Conservation (phyloP, 2,888 invertebrate genomes). For the Sialis lutaria region DNA sequence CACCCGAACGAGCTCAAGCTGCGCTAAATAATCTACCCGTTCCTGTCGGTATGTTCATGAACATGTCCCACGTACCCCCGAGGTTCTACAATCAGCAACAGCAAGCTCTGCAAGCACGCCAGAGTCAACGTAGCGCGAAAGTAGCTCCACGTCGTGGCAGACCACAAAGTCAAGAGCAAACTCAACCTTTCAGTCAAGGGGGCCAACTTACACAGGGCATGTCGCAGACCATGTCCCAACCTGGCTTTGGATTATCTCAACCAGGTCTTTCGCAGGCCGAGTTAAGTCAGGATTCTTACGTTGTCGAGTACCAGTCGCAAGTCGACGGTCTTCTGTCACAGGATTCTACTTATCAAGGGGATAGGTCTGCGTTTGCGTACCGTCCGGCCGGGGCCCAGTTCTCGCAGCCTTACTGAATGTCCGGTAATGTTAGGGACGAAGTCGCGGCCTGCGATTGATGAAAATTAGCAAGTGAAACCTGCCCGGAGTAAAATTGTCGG, state of each 20-base stretch:
- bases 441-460: constrained; percentile 21
- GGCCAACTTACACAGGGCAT: constrained; percentile 59
- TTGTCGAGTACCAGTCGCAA: constrained; percentile 80
- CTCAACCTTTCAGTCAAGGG: constrained; percentile 40
- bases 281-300: constrained; percentile 64
- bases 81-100: constrained; percentile 60
- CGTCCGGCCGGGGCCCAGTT: constrained; percentile 40
- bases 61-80: constrained; percentile 64
- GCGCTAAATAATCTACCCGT: constrained; percentile 72
- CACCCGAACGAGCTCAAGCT: constrained; percentile 62
- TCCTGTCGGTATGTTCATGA: constrained; percentile 88
- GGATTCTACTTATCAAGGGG: constrained; percentile 70
- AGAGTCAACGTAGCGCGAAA: constrained; percentile 24
- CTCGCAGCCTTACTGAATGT: constrained; percentile 47
- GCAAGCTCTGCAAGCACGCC: constrained; percentile 42
- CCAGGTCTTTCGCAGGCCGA: constrained; percentile 56
- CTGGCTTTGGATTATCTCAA: constrained; percentile 46
- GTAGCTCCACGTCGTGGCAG: constrained; percentile 2
- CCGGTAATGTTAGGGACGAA: constrained; percentile 18
- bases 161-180: constrained; percentile 8
- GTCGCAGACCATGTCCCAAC: constrained; percentile 55
- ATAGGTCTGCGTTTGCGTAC: constrained; percentile 35
- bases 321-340: constrained; percentile 90
- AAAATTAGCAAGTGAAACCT: constrained; percentile 23
- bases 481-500: constrained; percentile 8